Conservation (phyloP, 2,113 vertebrate species). For the Tylochromis polylepis region DNA sequence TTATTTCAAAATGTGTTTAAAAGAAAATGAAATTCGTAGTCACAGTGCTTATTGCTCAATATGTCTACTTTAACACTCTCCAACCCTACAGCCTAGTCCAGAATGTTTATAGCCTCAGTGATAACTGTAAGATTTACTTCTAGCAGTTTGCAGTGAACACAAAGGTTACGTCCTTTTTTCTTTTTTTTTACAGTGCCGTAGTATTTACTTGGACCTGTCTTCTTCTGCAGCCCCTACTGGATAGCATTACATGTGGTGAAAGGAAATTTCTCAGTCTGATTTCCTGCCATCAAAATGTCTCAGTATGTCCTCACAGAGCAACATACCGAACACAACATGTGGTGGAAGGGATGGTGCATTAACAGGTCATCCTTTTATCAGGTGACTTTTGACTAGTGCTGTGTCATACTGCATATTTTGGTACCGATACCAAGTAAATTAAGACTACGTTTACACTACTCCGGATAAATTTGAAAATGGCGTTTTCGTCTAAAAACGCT, state of each 20-base stretch:
- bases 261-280: conserved; percentile 80
- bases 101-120: background rate
- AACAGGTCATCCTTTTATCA: conserved; percentile 65
- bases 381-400: background rate
- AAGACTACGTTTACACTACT: too few relatives aligned
- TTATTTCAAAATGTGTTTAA: background rate
- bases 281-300: conserved; percentile 75
- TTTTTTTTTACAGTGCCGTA: background rate
- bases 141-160: background rate
- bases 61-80: background rate
- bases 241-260: conserved; percentile 79
- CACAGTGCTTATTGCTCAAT: background rate
- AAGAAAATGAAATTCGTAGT: conserved; percentile 18
- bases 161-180: background rate
- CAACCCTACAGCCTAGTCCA: background rate
- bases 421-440: background rate
- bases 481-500: too few relatives aligned
- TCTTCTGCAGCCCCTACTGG: conserved; percentile 44
- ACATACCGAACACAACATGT: conserved; percentile 6
- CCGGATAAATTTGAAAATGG: too few relatives aligned
- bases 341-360: conserved; percentile 32
- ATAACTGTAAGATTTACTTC: background rate
- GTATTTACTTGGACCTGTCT: background rate
- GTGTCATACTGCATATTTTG: background rate
- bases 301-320: conserved; percentile 27